These are phyloP conservation scores for Salvelinus alpinus DNA, from an alignment of 2,113 vertebrate genomes.

Conservation along the genomic window DNA sequence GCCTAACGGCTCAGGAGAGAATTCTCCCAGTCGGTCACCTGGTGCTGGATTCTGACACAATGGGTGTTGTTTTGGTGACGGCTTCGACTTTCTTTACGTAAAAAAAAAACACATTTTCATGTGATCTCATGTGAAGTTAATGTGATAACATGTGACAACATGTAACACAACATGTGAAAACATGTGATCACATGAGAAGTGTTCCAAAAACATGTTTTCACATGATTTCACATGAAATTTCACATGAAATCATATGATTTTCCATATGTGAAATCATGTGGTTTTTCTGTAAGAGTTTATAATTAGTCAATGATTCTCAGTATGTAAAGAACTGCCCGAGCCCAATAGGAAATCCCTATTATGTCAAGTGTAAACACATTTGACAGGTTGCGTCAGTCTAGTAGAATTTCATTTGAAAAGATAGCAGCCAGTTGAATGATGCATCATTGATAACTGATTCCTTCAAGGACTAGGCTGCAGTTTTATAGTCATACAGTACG, in stretches of 20 bases:
- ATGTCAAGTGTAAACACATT: conserved; percentile 33
- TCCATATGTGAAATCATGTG: conserved; percentile 8
- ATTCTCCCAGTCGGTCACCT: conserved; percentile 22
- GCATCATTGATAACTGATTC: conserved; percentile 11
- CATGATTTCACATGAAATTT: too few relatives aligned
- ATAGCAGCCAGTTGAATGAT: not conserved
- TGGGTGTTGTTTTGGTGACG: conserved; percentile 12
- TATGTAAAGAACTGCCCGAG: conserved; percentile 8
- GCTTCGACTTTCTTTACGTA: conserved; percentile 18
- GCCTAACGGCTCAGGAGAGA: not conserved
- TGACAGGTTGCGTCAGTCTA: conserved; percentile 22
- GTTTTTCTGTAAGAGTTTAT: not conserved
- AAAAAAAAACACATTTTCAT: too few relatives aligned
- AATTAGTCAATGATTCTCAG: conserved; percentile 22
- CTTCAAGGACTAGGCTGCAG: not conserved
- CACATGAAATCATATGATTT: too few relatives aligned
- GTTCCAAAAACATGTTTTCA: too few relatives aligned
- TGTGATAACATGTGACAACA: too few relatives aligned
- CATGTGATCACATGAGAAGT: too few relatives aligned
- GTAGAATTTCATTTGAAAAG: not conserved
- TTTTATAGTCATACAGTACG: not conserved
- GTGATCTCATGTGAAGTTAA: too few relatives aligned
- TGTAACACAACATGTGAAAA: too few relatives aligned
- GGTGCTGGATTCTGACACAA: conserved; percentile 5
- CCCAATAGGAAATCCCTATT: conserved; percentile 2